Percentiles rank a stretch among this genome's conserved stretches.
Conservation (phyloP, 2,888 invertebrate species). For the Pseudococcus viburni region DNA sequence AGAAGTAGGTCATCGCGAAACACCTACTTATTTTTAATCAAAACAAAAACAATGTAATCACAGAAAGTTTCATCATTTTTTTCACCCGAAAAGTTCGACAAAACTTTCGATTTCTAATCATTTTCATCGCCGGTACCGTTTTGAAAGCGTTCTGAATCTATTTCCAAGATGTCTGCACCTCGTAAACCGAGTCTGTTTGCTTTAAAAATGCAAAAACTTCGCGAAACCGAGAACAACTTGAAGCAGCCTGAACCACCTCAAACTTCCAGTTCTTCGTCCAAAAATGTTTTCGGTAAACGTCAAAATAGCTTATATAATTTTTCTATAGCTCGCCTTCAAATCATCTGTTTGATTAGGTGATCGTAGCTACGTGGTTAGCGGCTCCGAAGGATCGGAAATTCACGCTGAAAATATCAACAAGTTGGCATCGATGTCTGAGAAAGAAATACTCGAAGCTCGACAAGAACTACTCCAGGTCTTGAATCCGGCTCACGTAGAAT, state of each 20-base stretch:
- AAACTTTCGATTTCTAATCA: not conserved
- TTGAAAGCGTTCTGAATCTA: not conserved
- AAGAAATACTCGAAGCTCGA: slow-evolving; percentile 83
- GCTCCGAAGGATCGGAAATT: slow-evolving; percentile 74
- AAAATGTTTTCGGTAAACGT: slow-evolving; percentile 30
- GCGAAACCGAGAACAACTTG: slow-evolving; percentile 69
- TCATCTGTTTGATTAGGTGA: slow-evolving; percentile 67
- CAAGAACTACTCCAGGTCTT: slow-evolving; percentile 78
- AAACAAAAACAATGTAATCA: not conserved
- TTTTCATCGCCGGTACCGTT: not conserved
- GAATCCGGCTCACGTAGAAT: slow-evolving; percentile 80
- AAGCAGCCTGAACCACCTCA: not conserved
- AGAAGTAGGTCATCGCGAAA: not conserved
- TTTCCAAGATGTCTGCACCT: slow-evolving; percentile 63
- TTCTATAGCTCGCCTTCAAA: not conserved
- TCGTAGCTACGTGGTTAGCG: slow-evolving; percentile 70
- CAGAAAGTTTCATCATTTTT: not conserved
- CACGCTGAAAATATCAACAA: slow-evolving; percentile 82
- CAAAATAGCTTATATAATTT: not conserved
- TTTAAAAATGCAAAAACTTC: slow-evolving; percentile 72
- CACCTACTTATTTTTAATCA: not conserved
- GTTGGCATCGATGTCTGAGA: slow-evolving; percentile 79
- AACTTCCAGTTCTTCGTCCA: not conserved
- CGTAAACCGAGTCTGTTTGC: slow-evolving; percentile 74
- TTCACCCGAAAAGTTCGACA: not conserved